Percentiles rank a stretch among this genome's conserved stretches.
These are phyloP conservation scores for Oncorhynchus keta DNA, from an alignment of 2,113 vertebrate genomes.

Conservation along the genomic window DNA sequence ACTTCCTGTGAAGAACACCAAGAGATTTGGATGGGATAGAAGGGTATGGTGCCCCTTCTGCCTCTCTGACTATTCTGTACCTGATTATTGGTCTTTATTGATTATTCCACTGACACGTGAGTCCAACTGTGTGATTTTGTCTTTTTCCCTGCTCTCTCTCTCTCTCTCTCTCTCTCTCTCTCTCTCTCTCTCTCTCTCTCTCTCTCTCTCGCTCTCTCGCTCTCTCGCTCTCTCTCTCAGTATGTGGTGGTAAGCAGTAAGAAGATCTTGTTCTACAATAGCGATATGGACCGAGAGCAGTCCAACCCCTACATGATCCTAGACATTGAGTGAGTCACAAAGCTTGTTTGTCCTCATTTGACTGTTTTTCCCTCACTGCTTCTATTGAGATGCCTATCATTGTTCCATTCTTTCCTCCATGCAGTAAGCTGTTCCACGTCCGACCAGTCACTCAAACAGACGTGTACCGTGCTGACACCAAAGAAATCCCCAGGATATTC, in stretches of 20 bases:
- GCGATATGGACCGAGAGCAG: slow-evolving; percentile 88
- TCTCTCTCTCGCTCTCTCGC: too few species aligned
- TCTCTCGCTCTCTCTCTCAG: slow-evolving; percentile 69
- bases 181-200: background rate
- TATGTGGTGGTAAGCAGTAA: slow-evolving; percentile 97
- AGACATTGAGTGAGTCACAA: slow-evolving; percentile 90
- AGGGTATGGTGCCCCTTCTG: slow-evolving; percentile 75
- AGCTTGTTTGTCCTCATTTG: background rate
- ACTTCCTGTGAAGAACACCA: slow-evolving; percentile 89
- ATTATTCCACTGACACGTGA: too few species aligned
- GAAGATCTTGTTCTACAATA: slow-evolving; percentile 97
- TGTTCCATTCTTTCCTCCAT: slow-evolving; percentile 1
- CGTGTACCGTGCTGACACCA: slow-evolving; percentile 92
- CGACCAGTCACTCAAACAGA: slow-evolving; percentile 96
- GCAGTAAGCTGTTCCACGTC: slow-evolving; percentile 94
- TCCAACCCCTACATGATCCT: slow-evolving; percentile 95
- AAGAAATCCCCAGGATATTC: slow-evolving; percentile 96
- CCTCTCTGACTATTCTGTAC: too few species aligned
- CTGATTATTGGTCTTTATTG: too few species aligned
- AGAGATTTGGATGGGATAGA: slow-evolving; percentile 95
- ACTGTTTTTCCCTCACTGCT: too few species aligned
- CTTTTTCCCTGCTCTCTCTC: too few species aligned
- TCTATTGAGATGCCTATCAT: background rate
- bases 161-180: slow-evolving; percentile 42
- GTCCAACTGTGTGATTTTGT: too few species aligned